Base-by-base conservation (phyloP, 2,888 invertebrate species). In the Ectobius pallidus region DNA sequence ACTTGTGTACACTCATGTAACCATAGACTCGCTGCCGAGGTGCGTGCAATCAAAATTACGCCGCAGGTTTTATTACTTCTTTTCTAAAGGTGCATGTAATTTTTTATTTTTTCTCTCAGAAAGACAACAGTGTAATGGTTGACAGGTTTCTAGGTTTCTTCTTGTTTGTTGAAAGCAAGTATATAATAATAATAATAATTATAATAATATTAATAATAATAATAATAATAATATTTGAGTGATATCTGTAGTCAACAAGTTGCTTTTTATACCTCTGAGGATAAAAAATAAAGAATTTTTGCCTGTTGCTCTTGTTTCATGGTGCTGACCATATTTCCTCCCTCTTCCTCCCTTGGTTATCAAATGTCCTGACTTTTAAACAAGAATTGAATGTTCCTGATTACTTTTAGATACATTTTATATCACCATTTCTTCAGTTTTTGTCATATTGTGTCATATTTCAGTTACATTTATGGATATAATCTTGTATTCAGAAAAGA, bases 261-360 rank as follows among this genome's bases (percentile, higher is more conserved):
- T 75, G 75, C 75, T 75, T 75, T 74, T 75, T 73, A 75, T 75
- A 75, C 75, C 73, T 75, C 73, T 73, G 73, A 73, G 70, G 67
- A 75, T 65, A 65, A 65, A 68, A 75, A 73, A 72, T 73, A 73
- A 73, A 75, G 55, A 70, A 62, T 61, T 69, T 70, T 73, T 73
- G 71, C 73, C 75, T 75, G 73, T 73, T 75, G 61, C 39, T 32
- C 42, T 11, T 30, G 30, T 34, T 65, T 58, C 14, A 52, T 22
- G 39, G 6, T 14, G n/a, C n/a, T n/a, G n/a, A n/a, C n/a, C n/a
- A n/a, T n/a, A n/a, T n/a, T n/a, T n/a, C n/a, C n/a, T n/a, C n/a
- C n/a, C n/a, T n/a, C n/a, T n/a, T n/a, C n/a, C n/a, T n/a, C n/a
- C n/a, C n/a, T n/a, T n/a, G n/a, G n/a, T n/a, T n/a, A n/a, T n/a